phyloP scores from a whole-genome alignment of 1,140 invertebrate genomes.

The Ectropis grisescens region DNA sequence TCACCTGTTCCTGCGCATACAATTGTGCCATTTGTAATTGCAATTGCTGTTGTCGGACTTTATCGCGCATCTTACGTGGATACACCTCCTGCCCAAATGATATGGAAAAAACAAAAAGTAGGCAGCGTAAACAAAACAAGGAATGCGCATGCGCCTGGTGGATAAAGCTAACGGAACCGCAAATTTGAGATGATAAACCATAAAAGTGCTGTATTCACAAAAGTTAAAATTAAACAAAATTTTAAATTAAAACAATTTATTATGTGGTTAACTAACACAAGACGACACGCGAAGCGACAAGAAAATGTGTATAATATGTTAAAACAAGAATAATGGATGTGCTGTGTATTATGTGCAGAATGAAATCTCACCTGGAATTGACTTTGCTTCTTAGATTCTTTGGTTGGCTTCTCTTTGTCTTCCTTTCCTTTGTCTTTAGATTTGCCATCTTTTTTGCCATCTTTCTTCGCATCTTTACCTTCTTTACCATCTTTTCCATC shows the following conservation, averaged over 20 bases:
- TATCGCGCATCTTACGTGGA: constrained; percentile 80
- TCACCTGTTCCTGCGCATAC: constrained; percentile 69
- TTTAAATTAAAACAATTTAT: constrained; percentile 23
- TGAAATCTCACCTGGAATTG: constrained; percentile 71
- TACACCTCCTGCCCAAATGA: constrained; percentile 75
- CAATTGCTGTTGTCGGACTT: constrained; percentile 73
- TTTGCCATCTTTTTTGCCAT: constrained; percentile 73
- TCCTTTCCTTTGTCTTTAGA: constrained; percentile 72
- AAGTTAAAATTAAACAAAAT: constrained; percentile 27
- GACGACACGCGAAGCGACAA: constrained; percentile 40
- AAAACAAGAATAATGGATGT: constrained; percentile 52
- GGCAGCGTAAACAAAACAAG: constrained; percentile 65
- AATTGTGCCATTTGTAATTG: constrained; percentile 68
- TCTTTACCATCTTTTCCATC: constrained; percentile 72
- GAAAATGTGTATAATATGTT: constrained; percentile 24
- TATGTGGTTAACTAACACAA: constrained; percentile 50
- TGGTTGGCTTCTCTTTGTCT: constrained; percentile 68
- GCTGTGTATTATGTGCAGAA: constrained; percentile 36
- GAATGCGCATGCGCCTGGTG: constrained; percentile 50
- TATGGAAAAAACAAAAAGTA: constrained; percentile 69
- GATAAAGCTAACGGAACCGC: constrained; percentile 23
- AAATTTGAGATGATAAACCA: constrained; percentile 29
- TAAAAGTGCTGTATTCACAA: constrained; percentile 34
- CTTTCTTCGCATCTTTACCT: constrained; percentile 71
- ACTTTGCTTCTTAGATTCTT: constrained; percentile 75